Evolutionary conservation across 2,113 vertebrate genomes (phyloP).

Genomic region (Chaetodon auriga): DNA sequence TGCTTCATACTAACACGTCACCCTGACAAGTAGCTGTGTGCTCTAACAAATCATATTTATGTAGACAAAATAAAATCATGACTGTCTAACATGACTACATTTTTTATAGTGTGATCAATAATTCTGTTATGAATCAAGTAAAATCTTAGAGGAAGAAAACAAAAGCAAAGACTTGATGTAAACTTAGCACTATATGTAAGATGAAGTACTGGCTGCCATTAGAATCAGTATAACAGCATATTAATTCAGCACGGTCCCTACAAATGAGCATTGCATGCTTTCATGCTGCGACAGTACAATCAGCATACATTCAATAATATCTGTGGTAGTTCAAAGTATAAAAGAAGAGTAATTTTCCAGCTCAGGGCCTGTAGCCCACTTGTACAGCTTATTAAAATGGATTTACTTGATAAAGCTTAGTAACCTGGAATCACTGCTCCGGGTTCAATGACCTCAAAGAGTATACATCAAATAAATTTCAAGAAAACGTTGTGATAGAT

Average conservation of each 20-base stretch:
- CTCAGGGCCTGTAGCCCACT: no score
- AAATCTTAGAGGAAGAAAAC: neutral
- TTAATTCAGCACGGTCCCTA: neutral
- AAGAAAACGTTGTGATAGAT: neutral
- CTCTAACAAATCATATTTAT: constrained; percentile 70
- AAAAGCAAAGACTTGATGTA: neutral
- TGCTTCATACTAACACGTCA: constrained; percentile 52
- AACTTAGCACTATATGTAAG: neutral
- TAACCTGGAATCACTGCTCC: neutral
- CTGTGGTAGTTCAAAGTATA: neutral
- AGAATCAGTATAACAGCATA: neutral
- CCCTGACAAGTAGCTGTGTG: constrained; percentile 28
- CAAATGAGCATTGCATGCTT: no score
- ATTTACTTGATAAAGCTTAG: neutral
- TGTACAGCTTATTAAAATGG: neutral
- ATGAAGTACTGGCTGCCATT: neutral
- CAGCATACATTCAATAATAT: neutral
- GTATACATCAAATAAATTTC: neutral
- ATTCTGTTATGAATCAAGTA: neutral
- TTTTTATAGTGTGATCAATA: neutral
- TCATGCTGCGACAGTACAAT: neutral
- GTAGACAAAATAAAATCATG: constrained; percentile 60
- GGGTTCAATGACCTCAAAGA: neutral
- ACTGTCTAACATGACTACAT: neutral
- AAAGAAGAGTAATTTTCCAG: neutral